A percentile compares a stretch with the other conserved stretches of the same genome.
Conservation (phyloP, 2,888 invertebrate genomes). For the Limnephilus rhombicus region DNA sequence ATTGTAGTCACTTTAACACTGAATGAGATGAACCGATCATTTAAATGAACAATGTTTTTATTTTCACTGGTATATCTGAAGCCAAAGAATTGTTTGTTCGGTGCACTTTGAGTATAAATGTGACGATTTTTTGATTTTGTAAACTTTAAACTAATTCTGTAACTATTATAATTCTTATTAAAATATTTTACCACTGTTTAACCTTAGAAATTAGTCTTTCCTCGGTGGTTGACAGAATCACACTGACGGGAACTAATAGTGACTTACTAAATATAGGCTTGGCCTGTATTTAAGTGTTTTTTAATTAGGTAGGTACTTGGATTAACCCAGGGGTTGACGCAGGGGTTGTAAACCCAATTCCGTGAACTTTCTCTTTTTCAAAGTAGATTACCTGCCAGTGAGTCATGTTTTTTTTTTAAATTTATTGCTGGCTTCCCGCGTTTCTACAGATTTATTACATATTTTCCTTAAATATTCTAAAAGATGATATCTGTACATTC, state of each 20-base stretch:
- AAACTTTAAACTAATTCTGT: too few species aligned
- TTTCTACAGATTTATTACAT: too few species aligned
- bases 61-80: too few species aligned
- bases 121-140: too few species aligned
- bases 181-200: neutral
- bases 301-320: neutral
- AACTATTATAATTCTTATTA: neutral
- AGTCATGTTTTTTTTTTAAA: too few species aligned
- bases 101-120: neutral
- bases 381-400: neutral
- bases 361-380: neutral
- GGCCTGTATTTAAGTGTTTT: neutral
- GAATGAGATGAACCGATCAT: neutral
- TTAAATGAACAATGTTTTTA: too few species aligned
- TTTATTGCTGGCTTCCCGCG: too few species aligned
- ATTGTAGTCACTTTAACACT: neutral
- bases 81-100: neutral
- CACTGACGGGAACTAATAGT: neutral
- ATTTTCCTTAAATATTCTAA: too few species aligned
- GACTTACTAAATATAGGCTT: neutral
- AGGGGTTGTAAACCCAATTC: neutral
- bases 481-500: too few species aligned
- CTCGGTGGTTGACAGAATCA: neutral
- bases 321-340: neutral
- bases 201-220: neutral